A percentile compares a stretch with the other conserved stretches of the same genome.
These are phyloP conservation scores for Eristalis intricaria DNA, from an alignment of 2,888 invertebrate species.

Conservation along the genomic window DNA sequence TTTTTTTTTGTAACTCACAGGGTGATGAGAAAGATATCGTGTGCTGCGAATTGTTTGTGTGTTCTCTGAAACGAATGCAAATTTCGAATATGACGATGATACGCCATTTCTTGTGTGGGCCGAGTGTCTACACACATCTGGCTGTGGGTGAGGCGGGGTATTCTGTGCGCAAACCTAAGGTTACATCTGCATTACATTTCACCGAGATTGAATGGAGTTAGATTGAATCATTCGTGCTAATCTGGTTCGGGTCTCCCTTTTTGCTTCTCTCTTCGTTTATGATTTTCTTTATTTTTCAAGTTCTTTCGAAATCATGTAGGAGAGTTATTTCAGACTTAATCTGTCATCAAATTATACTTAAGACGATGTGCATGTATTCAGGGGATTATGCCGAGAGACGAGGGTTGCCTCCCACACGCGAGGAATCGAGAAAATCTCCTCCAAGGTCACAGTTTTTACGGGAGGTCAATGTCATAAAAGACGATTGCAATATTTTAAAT, in stretches of 20 bases:
- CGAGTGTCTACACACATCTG: neutral
- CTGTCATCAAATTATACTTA: conserved; percentile 15
- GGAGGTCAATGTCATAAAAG: neutral
- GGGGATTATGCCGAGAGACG: neutral
- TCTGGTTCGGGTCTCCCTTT: neutral
- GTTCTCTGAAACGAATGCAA: conserved; percentile 24
- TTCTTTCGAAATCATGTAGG: neutral
- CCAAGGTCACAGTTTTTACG: neutral
- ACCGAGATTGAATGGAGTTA: neutral
- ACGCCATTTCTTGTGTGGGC: neutral
- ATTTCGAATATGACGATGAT: conserved; percentile 28
- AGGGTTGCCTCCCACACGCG: neutral
- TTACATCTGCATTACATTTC: neutral
- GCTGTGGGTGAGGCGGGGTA: neutral
- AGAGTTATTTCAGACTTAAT: conserved; percentile 9
- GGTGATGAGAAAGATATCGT: conserved; percentile 8
- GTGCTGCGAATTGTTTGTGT: conserved; percentile 14
- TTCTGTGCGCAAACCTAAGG: neutral
- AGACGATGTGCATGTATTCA: conserved; percentile 2
- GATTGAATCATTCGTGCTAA: conserved; percentile 21
- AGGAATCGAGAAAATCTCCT: neutral
- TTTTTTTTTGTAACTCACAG: neutral
- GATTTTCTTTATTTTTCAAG: neutral
- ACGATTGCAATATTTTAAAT: neutral
- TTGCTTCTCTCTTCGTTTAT: neutral